Conservation (phyloP, 2,113 vertebrate genomes). For the Scolopax mira region DNA sequence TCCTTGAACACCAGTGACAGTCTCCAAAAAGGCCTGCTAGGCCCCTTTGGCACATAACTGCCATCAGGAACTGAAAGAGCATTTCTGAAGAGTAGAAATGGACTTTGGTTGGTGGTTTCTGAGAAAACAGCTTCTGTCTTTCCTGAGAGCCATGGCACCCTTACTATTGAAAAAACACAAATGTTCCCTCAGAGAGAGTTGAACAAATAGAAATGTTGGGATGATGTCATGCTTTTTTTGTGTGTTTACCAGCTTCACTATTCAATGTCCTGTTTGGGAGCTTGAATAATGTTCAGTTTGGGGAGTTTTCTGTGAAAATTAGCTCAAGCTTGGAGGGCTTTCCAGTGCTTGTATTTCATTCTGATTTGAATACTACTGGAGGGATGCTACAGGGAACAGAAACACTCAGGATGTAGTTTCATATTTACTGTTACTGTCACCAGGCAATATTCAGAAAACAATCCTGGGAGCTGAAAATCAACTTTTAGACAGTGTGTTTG, state of each 20-base stretch:
- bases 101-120: not conserved
- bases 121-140: conserved; percentile 10
- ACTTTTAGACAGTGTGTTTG: not conserved
- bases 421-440: not conserved
- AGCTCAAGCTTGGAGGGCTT: not conserved
- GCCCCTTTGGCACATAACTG: not conserved
- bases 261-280: not conserved
- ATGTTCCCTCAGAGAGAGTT: not conserved
- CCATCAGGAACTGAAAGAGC: not conserved
- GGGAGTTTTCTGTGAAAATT: not conserved
- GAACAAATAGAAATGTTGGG: not conserved
- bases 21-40: not conserved
- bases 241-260: not conserved
- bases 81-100: conserved; percentile 12
- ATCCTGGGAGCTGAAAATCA: not conserved
- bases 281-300: not conserved
- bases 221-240: conserved; percentile 27
- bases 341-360: not conserved
- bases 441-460: not conserved
- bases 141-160: not conserved
- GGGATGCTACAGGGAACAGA: not conserved
- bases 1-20: not conserved
- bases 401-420: not conserved
- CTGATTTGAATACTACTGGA: not conserved
- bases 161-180: conserved; percentile 8